phyloP scores from a whole-genome alignment of 2,113 vertebrate genomes.

The Picathartes gymnocephalus region DNA sequence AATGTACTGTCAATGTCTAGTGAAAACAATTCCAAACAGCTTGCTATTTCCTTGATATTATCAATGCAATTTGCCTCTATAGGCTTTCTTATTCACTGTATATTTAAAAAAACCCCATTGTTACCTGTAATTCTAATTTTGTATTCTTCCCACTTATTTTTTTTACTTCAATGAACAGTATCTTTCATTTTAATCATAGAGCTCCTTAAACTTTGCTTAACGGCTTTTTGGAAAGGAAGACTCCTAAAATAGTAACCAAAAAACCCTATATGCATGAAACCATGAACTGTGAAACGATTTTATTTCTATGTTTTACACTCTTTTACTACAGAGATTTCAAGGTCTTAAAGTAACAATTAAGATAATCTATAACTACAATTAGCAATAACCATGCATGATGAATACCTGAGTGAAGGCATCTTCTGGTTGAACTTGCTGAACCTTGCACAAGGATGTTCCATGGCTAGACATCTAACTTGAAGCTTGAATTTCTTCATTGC shows the following conservation, averaged over 20 bases:
- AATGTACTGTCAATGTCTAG: not conserved
- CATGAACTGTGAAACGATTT: not conserved
- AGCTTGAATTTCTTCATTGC: not conserved
- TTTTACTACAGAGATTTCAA: not conserved
- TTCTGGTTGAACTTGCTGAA: not conserved
- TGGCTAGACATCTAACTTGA: not conserved
- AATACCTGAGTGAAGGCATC: not conserved
- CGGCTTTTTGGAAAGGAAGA: not conserved
- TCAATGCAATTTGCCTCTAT: not conserved
- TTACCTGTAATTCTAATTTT: not conserved
- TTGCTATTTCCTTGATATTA: not conserved
- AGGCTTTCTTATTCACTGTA: not conserved
- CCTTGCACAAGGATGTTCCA: not conserved
- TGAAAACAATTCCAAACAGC: not conserved
- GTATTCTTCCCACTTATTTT: not conserved
- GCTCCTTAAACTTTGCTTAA: not conserved
- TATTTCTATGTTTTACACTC: not conserved
- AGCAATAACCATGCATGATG: accelerated
- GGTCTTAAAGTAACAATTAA: not conserved
- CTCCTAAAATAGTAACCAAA: not conserved
- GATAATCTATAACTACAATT: not conserved
- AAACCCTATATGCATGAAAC: not conserved
- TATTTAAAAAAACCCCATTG: not conserved
- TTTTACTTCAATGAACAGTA: not conserved
- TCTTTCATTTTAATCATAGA: not conserved